phyloP scores from a whole-genome alignment of 2,113 vertebrate species.

The Callipepla californica region DNA sequence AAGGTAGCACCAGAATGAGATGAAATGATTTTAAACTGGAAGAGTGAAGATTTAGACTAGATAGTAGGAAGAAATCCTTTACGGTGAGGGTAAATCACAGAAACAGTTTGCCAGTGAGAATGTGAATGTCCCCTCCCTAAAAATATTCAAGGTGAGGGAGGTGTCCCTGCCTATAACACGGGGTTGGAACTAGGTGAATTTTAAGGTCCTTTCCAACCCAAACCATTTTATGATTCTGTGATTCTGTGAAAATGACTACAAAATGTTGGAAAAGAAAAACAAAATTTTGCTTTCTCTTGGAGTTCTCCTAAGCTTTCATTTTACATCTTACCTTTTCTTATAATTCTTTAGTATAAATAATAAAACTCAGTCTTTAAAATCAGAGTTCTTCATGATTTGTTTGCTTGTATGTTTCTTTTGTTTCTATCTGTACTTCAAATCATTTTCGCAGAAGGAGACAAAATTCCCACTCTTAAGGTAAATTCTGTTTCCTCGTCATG shows the following conservation, averaged over 20 bases:
- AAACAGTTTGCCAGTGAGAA: no score
- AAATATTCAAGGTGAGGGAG: no score
- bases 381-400: neutral
- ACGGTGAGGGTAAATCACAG: no score
- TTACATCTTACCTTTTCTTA: neutral
- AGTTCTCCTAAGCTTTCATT: neutral
- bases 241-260: neutral
- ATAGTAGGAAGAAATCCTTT: no score
- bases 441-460: neutral
- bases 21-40: no score
- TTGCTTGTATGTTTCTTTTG: neutral
- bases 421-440: neutral
- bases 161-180: no score
- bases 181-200: no score
- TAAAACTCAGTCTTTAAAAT: neutral
- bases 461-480: constrained; percentile 8
- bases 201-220: no score
- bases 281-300: rapidly evolving
- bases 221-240: no score
- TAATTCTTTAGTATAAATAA: constrained; percentile 4
- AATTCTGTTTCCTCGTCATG: neutral
- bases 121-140: no score
- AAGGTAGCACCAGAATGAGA: no score
- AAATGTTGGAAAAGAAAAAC: neutral
- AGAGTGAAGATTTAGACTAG: no score